Base-by-base conservation (phyloP, 1,140 invertebrate species). In the Penaeus vannamei region DNA sequence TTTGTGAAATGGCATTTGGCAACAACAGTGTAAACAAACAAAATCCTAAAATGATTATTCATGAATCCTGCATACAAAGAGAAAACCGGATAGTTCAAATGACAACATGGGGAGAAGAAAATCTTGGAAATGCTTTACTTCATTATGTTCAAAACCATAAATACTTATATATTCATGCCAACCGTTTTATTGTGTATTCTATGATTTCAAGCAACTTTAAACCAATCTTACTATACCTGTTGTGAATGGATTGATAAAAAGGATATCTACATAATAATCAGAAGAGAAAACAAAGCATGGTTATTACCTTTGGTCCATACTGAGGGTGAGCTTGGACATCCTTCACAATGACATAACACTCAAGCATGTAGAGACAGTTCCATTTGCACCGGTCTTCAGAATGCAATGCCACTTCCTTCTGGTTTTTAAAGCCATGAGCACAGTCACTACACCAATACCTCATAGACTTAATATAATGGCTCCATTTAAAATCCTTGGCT, bases 401-500 rank as follows among this genome's bases (percentile, higher is more conserved):
- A 85, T 91, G 91, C 32, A 84, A 85, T 26, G 86, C 61, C 26
- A 84, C 90, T 79, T 91, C 91, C 36, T 88, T 91, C 46, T 90
- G 91, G 66, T 91, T 91, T 59, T 90, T 91, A 72, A 91, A 91
- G 7, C 91, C 91, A 69, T 91, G 91, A n/a, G 80, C 91, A 85
- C 91, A 91, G 53, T 91, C 91, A 79, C 84, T 88, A 80, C 91
- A 91, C 91, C 91, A 91, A 66, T 90, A 91, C 53, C 91, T 85
- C 91, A 91, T 91, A 22, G 91, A 90, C 82, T 91, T 91, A 59
- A 91, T 91, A 72, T 91, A 91, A 87, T 91, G 91, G 61, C 91
- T 91, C 91, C 91, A 91, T 76, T 91, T 91, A 77, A 91, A 91
- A 60, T 91, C 91, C 59, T 91, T 91, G 23, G 91, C 91, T 81